phyloP scores from a whole-genome alignment of 2,797 vertebrate species.

The Dicrostonyx torquatus region DNA sequence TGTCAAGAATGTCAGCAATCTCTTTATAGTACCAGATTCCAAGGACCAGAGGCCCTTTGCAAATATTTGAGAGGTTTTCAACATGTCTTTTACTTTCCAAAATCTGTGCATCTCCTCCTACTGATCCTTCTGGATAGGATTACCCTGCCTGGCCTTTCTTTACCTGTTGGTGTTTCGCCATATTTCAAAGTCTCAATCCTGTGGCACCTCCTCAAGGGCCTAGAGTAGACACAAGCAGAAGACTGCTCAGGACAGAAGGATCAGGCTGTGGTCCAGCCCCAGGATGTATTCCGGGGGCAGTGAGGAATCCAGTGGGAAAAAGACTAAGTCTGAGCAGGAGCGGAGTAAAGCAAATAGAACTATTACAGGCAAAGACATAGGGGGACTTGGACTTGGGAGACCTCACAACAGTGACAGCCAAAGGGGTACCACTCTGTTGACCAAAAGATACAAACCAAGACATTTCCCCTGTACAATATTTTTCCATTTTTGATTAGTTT shows the following conservation, averaged over 20 bases:
- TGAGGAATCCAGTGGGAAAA: not conserved
- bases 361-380: not conserved
- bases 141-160: not conserved
- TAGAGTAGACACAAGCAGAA: not conserved
- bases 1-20: slow-evolving; percentile 71
- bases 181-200: not conserved
- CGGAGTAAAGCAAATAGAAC: not conserved
- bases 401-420: not conserved
- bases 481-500: slow-evolving; percentile 32
- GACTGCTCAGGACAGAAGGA: not conserved
- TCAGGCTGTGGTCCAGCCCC: not conserved
- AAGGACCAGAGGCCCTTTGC: slow-evolving; percentile 44
- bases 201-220: not conserved
- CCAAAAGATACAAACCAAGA: not conserved
- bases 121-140: slow-evolving; percentile 23
- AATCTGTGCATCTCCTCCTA: slow-evolving; percentile 50
- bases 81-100: slow-evolving; percentile 55
- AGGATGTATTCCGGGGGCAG: not conserved
- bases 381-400: not conserved
- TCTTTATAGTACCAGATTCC: slow-evolving; percentile 66
- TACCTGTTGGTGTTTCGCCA: slow-evolving; percentile 35
- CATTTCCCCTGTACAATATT: not conserved
- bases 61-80: slow-evolving; percentile 71
- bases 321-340: not conserved
- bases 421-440: not conserved